Conservation (phyloP, 2,888 invertebrate species). For the Tupiocoris notatus region DNA sequence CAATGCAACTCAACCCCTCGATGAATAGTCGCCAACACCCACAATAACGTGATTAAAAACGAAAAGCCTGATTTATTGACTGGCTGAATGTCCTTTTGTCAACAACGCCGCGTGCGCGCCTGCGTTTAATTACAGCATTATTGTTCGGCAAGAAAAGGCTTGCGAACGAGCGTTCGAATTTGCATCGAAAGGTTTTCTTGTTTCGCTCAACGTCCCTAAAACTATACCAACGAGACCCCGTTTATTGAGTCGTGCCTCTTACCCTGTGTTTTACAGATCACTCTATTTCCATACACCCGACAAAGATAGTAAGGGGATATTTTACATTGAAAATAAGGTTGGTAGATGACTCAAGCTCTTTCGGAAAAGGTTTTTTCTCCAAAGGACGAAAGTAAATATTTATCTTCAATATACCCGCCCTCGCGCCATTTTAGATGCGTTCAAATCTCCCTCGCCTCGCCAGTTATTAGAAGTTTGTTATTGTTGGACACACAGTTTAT, state of each 20-base stretch:
- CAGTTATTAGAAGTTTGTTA: conserved; percentile 42
- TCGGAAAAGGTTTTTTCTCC: neutral
- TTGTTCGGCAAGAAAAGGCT: conserved; percentile 19
- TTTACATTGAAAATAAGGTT: neutral
- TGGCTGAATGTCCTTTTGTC: conserved; percentile 39
- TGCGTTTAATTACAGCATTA: conserved; percentile 44
- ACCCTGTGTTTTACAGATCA: neutral
- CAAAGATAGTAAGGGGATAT: too few species aligned
- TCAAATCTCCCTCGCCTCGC: conserved; percentile 33
- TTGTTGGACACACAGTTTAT: conserved; percentile 43
- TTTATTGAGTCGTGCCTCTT: neutral
- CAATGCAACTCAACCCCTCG: neutral
- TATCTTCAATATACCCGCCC: conserved; percentile 38
- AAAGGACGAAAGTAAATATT: conserved; percentile 41
- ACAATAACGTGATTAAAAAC: conserved; percentile 44
- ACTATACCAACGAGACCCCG: too few species aligned
- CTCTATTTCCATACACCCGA: neutral
- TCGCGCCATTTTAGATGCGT: conserved; percentile 1
- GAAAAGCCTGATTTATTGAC: conserved; percentile 44
- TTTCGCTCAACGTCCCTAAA: too few species aligned
- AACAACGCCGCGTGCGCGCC: conserved; percentile 19
- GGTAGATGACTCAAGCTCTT: neutral
- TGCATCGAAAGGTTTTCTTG: conserved; percentile 29
- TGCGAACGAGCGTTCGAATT: conserved; percentile 26
- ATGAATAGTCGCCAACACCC: conserved; percentile 33